Evolutionary conservation across 1,140 invertebrate species (phyloP), one percentile per base, ranked within the genome.

Genomic region (Drosophila tsacasi): DNA sequence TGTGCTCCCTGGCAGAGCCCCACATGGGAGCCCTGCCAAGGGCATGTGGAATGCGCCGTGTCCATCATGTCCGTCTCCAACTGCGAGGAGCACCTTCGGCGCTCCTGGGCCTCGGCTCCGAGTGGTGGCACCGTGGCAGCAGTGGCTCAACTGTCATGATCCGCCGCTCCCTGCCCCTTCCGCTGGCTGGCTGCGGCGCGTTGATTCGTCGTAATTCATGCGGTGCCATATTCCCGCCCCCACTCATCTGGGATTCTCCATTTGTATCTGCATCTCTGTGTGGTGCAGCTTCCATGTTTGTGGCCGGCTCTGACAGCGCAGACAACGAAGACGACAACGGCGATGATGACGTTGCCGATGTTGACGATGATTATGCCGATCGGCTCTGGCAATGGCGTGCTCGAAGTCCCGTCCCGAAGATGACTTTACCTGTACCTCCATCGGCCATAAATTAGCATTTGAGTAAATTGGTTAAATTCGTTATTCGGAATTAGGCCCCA

Each of bases 391-490:
- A 62, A 81, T 62, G 60, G 74, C 71, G 64, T 81, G 79, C 61
- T 44, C 57, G 23, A 39, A 64, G 50, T 47, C 52, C 64, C 57
- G 54, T 64, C 47, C 42, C 54, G 52, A 37, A 54, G 37, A 50
- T 49, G 32, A 30, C 46, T 67, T 77, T 91, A 91, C 91, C 91
- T 92, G 91, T 75, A 83, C 84, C 90, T 91, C 82, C 80, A 90
- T 92, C 83, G 89, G 76, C 89, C 84, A 92, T 92, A 92, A 92
- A 92, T 92, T 92, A 92, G 91, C 87, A 92, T 92, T 92, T 92
- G 82, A 91, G 91, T 91, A 92, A 92, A 92, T 92, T 91, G 87
- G 62, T 90, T 92, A 91, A 92, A 92, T 92, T 92, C 87, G 87
- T 92, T 92, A 90, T 92, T 92, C 78, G 84, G 84, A 91, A 92